Percentiles rank a stretch among this genome's conserved stretches.
These are phyloP conservation scores for Neomicropteryx cornuta DNA, from an alignment of 1,140 invertebrate species.

Conservation along the genomic window DNA sequence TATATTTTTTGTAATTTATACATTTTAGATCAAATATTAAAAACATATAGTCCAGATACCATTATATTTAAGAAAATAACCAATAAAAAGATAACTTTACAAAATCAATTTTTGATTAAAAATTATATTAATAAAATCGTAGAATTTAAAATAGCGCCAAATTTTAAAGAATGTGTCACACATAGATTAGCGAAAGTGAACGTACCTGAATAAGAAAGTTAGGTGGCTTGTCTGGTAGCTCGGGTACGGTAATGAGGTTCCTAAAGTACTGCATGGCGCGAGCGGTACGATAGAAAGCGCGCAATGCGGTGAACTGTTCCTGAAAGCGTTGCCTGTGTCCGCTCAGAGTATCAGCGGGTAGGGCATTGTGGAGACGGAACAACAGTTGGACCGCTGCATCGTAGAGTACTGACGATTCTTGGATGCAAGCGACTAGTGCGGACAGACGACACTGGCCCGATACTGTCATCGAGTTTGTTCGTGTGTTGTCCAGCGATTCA, in stretches of 20 bases:
- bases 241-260: conserved; percentile 87
- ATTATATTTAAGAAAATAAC: too few species aligned
- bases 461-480: conserved; percentile 94
- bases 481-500: conserved; percentile 83
- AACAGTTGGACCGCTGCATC: conserved; percentile 94
- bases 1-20: too few species aligned
- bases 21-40: too few species aligned
- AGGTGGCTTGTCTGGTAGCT: conserved; percentile 86
- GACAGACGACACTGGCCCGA: conserved; percentile 92
- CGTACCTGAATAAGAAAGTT: conserved; percentile 85
- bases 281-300: conserved; percentile 88
- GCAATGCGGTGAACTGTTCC: conserved; percentile 80
- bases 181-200: too few species aligned
- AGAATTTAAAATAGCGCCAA: too few species aligned
- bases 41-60: too few species aligned
- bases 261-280: conserved; percentile 96
- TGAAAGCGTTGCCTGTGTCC: conserved; percentile 81
- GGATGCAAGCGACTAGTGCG: conserved; percentile 94
- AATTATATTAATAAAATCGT: too few species aligned
- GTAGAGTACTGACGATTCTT: conserved; percentile 93
- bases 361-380: conserved; percentile 85
- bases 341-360: conserved; percentile 80
- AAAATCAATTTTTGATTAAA: too few species aligned
- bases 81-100: too few species aligned
- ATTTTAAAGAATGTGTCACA: too few species aligned